Evolutionary conservation across 2,113 vertebrate species (phyloP).

Genomic region (Variabilichromis moorii): DNA sequence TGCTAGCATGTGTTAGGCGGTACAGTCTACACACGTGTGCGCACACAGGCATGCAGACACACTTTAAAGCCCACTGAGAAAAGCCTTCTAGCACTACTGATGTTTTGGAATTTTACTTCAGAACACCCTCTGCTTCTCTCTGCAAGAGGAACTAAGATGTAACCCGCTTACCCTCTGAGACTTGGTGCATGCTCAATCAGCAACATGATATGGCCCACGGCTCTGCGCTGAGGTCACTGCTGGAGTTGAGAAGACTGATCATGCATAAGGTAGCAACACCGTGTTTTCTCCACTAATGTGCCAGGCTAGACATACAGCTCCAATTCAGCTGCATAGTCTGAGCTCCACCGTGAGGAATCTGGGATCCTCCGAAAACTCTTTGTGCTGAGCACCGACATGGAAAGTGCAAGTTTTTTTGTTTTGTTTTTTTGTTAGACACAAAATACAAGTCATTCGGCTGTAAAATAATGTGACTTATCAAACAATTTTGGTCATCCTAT

Average conservation of each 20-base stretch:
- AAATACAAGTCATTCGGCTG: background rate
- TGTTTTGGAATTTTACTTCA: conserved; percentile 41
- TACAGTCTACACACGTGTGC: background rate
- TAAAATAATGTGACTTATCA: background rate
- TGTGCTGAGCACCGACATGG: background rate
- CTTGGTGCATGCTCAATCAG: conserved; percentile 51
- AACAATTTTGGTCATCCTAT: background rate
- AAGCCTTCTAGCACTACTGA: conserved; percentile 35
- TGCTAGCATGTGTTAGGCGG: background rate
- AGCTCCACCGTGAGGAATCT: conserved; percentile 17
- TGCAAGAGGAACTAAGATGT: conserved; percentile 30
- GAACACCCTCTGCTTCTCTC: conserved; percentile 19
- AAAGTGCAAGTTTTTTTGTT: background rate
- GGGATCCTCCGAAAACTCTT: background rate
- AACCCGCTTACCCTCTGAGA: conserved; percentile 47
- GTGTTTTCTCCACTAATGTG: conserved; percentile 20
- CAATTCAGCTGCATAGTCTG: background rate
- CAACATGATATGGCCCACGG: conserved; percentile 50
- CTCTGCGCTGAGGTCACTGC: conserved; percentile 47
- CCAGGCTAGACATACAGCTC: background rate
- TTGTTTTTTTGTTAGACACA: background rate
- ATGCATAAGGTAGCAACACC: conserved; percentile 41
- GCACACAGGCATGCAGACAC: background rate
- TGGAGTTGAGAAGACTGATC: conserved; percentile 32
- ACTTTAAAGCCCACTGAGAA: conserved; percentile 12